These are phyloP conservation scores for Zaprionus capensis DNA, from an alignment of 1,140 invertebrate species.

Conservation along the genomic window DNA sequence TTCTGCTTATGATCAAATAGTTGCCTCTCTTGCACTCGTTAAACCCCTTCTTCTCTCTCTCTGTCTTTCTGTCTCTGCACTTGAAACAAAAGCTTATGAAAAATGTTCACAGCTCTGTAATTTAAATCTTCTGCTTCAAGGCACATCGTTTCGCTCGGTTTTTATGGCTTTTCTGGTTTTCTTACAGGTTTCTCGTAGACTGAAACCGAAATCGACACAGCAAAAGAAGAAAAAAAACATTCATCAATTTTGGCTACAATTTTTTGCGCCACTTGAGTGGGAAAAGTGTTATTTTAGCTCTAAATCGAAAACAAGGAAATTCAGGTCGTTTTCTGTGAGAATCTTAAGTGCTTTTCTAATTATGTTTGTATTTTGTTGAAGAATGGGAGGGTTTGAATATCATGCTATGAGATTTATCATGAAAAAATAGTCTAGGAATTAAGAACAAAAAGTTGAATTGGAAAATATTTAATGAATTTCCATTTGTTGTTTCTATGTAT, in stretches of 20 bases:
- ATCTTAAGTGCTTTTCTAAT: not conserved
- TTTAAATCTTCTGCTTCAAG: slow-evolving; percentile 47
- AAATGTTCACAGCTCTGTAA: slow-evolving; percentile 64
- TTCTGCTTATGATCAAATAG: slow-evolving; percentile 78
- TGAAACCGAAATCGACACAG: slow-evolving; percentile 1
- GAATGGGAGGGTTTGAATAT: not conserved
- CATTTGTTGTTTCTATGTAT: too few species aligned
- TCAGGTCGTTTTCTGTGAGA: not conserved
- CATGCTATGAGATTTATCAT: not conserved
- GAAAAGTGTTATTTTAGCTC: slow-evolving; percentile 1
- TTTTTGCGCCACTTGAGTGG: slow-evolving; percentile 18
- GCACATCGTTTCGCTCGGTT: slow-evolving; percentile 6
- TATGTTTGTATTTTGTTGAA: not conserved
- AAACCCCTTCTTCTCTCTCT: not conserved
- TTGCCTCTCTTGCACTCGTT: slow-evolving; percentile 9
- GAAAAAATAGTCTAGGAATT: too few species aligned
- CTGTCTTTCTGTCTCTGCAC: slow-evolving; percentile 6
- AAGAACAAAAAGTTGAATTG: too few species aligned
- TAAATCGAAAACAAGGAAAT: not conserved
- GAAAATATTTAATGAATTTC: too few species aligned
- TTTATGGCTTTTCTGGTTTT: slow-evolving; percentile 12
- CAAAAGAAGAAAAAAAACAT: slow-evolving; percentile 6
- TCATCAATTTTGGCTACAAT: slow-evolving; percentile 23
- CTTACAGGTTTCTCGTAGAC: slow-evolving; percentile 14
- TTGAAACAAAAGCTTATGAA: slow-evolving; percentile 30